A percentile compares a stretch with the other conserved stretches of the same genome.
Conservation (phyloP, 37 sponge, comb jelly and placozoan genomes). For the Crambe crambe region DNA sequence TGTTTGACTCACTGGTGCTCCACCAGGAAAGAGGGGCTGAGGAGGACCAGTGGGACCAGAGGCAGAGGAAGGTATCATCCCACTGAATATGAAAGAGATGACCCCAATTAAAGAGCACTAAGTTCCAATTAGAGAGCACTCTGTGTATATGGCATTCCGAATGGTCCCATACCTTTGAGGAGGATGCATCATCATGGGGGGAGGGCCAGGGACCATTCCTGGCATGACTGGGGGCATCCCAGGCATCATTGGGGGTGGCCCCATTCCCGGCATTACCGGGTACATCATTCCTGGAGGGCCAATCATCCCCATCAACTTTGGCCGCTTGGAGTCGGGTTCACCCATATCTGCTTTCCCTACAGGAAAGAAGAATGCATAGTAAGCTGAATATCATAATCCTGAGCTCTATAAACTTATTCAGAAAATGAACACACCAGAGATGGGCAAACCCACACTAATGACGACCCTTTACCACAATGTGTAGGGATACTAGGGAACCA, state of each 20-base stretch:
- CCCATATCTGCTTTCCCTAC: constrained; percentile 7
- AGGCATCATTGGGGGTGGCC: constrained; percentile 51
- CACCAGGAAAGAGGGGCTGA: constrained; percentile 36
- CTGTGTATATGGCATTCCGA: neutral
- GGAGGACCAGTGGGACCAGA: constrained; percentile 12
- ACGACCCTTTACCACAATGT: too few relatives aligned
- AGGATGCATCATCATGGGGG: constrained; percentile 14
- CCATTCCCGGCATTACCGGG: constrained; percentile 52
- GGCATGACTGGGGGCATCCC: constrained; percentile 29
- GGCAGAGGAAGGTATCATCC: neutral
- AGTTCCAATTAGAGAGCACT: neutral
- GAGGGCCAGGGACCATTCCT: neutral
- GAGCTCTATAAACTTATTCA: neutral
- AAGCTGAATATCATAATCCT: neutral
- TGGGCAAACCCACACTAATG: too few relatives aligned
- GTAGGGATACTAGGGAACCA: too few relatives aligned
- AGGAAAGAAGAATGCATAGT: neutral
- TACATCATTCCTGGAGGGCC: constrained; percentile 6
- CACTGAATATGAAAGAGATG: too few relatives aligned
- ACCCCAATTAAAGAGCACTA: too few relatives aligned
- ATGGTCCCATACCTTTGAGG: neutral
- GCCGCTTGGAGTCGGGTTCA: constrained; percentile 27
- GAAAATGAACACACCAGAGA: too few relatives aligned
- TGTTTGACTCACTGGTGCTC: neutral
- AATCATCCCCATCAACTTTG: constrained; percentile 33